Evolutionary conservation across 2,888 invertebrate genomes (phyloP).

Genomic region (Hypercompe scribonia): DNA sequence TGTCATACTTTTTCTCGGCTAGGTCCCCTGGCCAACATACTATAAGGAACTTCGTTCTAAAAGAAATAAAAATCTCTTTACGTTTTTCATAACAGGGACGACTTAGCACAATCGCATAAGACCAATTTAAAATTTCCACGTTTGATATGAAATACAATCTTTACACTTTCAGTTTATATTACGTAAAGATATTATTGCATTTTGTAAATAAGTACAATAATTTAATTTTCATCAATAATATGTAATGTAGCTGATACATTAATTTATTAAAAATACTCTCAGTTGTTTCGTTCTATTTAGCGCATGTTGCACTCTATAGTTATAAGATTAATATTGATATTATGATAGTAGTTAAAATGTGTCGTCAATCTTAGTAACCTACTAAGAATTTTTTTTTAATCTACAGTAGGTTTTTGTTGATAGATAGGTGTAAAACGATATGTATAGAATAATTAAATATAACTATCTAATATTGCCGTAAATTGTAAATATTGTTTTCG

Average conservation of each 20-base stretch:
- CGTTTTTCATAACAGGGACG: constrained; percentile 37
- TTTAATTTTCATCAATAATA: constrained; percentile 66
- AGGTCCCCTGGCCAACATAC: too few relatives aligned
- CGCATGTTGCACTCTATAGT: constrained; percentile 84
- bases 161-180: constrained; percentile 51
- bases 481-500: constrained; percentile 84
- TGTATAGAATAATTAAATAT: constrained; percentile 79
- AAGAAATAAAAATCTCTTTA: constrained; percentile 36
- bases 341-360: constrained; percentile 80
- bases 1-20: too few relatives aligned
- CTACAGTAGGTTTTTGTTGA: constrained; percentile 81
- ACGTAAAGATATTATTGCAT: constrained; percentile 79
- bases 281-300: constrained; percentile 82
- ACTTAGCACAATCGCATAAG: constrained; percentile 38
- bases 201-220: constrained; percentile 85
- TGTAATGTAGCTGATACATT: constrained; percentile 75
- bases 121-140: constrained; percentile 41
- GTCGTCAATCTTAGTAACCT: constrained; percentile 82
- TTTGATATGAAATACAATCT: constrained; percentile 56
- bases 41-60: too few relatives aligned
- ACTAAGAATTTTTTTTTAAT: constrained; percentile 76
- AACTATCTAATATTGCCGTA: constrained; percentile 70
- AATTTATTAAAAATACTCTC: constrained; percentile 83
- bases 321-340: constrained; percentile 79
- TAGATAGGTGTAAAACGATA: constrained; percentile 83